Base-by-base conservation (phyloP, 2,113 vertebrate species). In the Stigmatopora nigra region DNA sequence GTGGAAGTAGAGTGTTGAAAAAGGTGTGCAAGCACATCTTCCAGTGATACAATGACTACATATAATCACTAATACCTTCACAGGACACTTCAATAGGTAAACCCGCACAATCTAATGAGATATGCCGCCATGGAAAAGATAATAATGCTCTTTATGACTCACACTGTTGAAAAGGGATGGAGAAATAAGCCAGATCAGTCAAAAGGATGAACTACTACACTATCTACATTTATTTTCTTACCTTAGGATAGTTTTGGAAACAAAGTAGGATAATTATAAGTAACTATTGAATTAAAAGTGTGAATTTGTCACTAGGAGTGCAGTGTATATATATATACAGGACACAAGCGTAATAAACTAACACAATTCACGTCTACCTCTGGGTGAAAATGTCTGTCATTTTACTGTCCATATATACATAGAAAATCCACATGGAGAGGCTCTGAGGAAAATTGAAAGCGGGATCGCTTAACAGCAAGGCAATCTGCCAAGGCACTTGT, bases 11-110 rank as follows among this genome's bases (percentile, higher is more conserved):
- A 73, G 76, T 76, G 69, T 65, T 72, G 77, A 68, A 87, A 88
- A 88, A 89, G 77, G 68, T 72, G 78, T 83, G 82, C 79, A 86
- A 87, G 83, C 65, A 55, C 31, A 44, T 20, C 67, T 53, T 55
- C 65, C 59, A 47, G 35, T 41, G 46, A 61, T 35, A 73, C 44
- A 63, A 45, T 68, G 31, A 68, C 46, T 69, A 19, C 7, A 44
- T 60, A 38, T 38, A 12, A 19, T 53, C 0, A 56, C 14, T 31
- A 16, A 22, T 15, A 7, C 12, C 7, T n/a, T 61, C 58, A 44
- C 19, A 38, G 7, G 36, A 20, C 58, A 41, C n/a, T 60, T 60
- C 14, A 19, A 19, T 19, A 60, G 36, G 16, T 19, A 19, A 17
- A 60, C 58, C 36, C n/a, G 12, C n/a, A 20, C 58, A 44, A 44